Evolutionary conservation across 2,113 vertebrate genomes (phyloP).

Genomic region (Bostrychus sinensis): DNA sequence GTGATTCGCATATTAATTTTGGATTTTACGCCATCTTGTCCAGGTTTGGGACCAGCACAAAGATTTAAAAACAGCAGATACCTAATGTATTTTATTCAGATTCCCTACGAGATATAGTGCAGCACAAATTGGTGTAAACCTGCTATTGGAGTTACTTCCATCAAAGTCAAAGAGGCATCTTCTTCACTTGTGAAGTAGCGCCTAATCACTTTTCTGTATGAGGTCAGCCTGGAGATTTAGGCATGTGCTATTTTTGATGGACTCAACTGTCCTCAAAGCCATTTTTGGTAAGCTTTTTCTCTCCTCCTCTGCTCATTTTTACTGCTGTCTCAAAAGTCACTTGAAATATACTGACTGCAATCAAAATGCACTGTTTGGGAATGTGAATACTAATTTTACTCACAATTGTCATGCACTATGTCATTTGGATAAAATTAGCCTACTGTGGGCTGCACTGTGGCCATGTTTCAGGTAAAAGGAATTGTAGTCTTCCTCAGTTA

Average conservation of each 20-base stretch:
- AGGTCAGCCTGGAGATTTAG: constrained; percentile 7
- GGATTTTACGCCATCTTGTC: no score
- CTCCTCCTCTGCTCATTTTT: neutral
- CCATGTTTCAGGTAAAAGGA: no score
- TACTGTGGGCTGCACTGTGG: no score
- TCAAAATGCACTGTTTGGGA: neutral
- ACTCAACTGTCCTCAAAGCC: constrained; percentile 8
- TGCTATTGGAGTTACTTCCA: neutral
- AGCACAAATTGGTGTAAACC: neutral
- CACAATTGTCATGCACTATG: no score
- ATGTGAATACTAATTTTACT: neutral
- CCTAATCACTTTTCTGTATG: neutral
- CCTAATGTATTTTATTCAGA: no score
- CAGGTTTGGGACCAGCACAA: no score
- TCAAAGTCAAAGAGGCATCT: neutral
- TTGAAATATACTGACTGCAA: neutral
- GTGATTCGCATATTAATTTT: no score
- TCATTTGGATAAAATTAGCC: neutral
- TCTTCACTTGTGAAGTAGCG: constrained; percentile 3
- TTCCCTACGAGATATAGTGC: neutral
- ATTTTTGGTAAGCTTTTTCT: neutral
- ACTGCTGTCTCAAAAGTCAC: neutral
- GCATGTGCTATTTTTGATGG: constrained; percentile 6
- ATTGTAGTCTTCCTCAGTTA: neutral
- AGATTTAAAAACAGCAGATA: no score